phyloP scores from a whole-genome alignment of 2,113 vertebrate genomes.

The Jacana jacana region DNA sequence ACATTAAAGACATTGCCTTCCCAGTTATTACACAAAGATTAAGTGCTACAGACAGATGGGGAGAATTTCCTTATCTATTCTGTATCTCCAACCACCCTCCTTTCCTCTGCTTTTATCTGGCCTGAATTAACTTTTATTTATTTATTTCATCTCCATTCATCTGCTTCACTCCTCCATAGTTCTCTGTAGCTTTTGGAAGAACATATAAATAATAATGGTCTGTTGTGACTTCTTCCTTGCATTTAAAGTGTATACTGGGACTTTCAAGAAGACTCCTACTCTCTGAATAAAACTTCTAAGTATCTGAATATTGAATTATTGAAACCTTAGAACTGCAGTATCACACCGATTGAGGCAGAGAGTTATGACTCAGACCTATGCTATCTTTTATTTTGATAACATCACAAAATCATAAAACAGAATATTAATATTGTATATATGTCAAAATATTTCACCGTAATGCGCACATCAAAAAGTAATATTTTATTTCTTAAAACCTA shows the following conservation, averaged over 20 bases:
- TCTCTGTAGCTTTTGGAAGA: background rate
- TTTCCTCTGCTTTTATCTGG: background rate
- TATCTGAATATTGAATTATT: constrained; percentile 14
- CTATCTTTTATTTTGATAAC: background rate
- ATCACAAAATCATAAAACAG: constrained; percentile 1
- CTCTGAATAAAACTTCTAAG: background rate
- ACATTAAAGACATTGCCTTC: background rate
- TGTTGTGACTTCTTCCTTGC: background rate
- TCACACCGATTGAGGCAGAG: background rate
- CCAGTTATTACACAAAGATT: background rate
- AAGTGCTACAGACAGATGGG: background rate
- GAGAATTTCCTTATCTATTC: background rate
- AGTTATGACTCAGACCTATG: background rate
- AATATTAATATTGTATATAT: background rate
- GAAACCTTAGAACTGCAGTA: background rate
- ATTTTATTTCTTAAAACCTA: background rate
- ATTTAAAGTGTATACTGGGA: background rate
- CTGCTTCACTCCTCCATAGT: background rate
- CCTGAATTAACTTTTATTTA: background rate
- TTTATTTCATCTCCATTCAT: background rate
- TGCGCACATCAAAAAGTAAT: background rate
- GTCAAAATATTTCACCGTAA: background rate
- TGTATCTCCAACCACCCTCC: background rate
- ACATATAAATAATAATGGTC: background rate
- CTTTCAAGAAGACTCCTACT: background rate